Percentiles rank a stretch among this genome's conserved stretches.
phyloP scores from a whole-genome alignment of 30 jellyfish, hydroid and myxozoan genomes.

The Catostylus mosaicus region DNA sequence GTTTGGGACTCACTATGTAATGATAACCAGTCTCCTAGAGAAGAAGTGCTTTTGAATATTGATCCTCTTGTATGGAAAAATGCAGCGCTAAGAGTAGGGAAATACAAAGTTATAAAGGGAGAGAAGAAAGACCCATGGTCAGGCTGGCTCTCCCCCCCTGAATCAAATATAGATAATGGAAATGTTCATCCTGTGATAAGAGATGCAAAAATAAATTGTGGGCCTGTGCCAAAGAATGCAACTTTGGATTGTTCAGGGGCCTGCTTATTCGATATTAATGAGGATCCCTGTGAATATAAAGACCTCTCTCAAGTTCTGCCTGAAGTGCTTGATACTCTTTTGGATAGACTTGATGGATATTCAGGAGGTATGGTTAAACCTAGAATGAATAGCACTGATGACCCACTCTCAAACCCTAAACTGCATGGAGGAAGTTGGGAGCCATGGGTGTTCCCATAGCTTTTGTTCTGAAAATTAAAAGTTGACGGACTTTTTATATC shows the following conservation, averaged over 20 bases:
- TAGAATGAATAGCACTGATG: conserved; percentile 60
- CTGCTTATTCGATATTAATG: conserved; percentile 68
- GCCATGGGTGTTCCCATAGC: conserved; percentile 65
- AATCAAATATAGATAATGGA: not conserved
- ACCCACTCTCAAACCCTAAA: conserved; percentile 82
- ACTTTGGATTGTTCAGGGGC: conserved; percentile 70
- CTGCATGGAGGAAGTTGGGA: conserved; percentile 93
- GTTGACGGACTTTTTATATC: too few species aligned
- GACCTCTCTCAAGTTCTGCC: conserved; percentile 77
- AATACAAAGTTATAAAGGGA: conserved; percentile 70
- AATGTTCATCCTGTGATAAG: conserved; percentile 3
- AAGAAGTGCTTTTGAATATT: conserved; percentile 78
- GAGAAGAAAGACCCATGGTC: conserved; percentile 68
- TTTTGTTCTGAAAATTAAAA: too few species aligned
- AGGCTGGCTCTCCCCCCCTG: conserved; percentile 96
- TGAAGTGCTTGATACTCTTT: conserved; percentile 38
- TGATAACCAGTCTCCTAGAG: conserved; percentile 73
- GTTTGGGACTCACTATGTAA: conserved; percentile 68
- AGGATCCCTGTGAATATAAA: conserved; percentile 88
- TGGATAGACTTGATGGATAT: conserved; percentile 53
- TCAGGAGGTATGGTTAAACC: conserved; percentile 63
- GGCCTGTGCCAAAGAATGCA: conserved; percentile 65
- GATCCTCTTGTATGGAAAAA: conserved; percentile 78
- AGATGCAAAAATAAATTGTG: conserved; percentile 72
- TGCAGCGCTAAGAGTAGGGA: conserved; percentile 91